These are phyloP conservation scores for Metridium senile DNA, from an alignment of 92 coral and sea anemone species.

Conservation along the genomic window DNA sequence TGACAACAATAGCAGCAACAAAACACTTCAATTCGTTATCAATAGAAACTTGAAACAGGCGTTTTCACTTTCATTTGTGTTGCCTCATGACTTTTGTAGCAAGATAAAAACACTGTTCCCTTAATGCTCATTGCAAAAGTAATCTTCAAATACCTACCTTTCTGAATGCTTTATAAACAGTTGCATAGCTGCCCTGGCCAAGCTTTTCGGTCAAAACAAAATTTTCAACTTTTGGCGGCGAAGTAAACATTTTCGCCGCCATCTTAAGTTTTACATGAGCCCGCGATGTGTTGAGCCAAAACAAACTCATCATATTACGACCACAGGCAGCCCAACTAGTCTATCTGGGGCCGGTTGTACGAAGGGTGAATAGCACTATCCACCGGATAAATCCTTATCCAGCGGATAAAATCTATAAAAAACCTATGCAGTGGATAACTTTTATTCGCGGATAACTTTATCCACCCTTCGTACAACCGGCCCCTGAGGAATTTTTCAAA, in stretches of 20 bases:
- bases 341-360: no score
- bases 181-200: constrained; percentile 97
- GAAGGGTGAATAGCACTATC: no score
- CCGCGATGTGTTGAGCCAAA: constrained; percentile 23
- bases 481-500: no score
- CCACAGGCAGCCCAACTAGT: no score
- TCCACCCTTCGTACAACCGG: no score
- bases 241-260: constrained; percentile 69
- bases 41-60: neutral
- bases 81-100: neutral
- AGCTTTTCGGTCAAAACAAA: constrained; percentile 94
- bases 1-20: no score
- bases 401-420: no score
- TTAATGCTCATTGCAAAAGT: neutral
- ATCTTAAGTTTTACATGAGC: constrained; percentile 83
- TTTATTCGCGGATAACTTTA: no score
- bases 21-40: no score
- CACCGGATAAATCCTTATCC: no score
- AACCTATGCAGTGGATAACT: no score
- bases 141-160: constrained; percentile 56
- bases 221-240: constrained; percentile 87
- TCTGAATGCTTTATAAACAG: constrained; percentile 95
- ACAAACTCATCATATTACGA: neutral
- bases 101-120: neutral
- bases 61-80: neutral